Conservation (phyloP, 2,113 vertebrate species). For the Delphinus delphis region DNA sequence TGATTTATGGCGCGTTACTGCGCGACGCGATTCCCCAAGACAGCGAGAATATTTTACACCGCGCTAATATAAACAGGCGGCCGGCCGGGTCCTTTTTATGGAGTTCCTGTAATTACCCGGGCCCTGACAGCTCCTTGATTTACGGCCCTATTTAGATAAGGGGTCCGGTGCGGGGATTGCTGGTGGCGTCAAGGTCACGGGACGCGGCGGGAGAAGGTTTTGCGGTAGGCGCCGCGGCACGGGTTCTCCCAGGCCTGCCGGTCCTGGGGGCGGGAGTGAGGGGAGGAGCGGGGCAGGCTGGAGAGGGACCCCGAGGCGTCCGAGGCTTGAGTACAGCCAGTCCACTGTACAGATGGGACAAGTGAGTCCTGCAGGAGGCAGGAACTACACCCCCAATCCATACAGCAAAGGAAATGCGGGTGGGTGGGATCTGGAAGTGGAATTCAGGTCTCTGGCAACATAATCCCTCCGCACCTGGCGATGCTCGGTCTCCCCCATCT, state of each 20-base stretch:
- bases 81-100: constrained; percentile 92
- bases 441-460: background rate
- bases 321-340: background rate
- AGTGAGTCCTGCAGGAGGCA: constrained; percentile 27
- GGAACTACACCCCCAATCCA: background rate
- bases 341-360: background rate
- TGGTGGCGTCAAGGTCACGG: constrained; percentile 92
- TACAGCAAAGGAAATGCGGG: background rate
- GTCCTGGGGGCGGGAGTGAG: background rate
- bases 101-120: constrained; percentile 90
- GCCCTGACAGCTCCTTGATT: constrained; percentile 92
- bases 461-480: background rate
- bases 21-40: constrained; percentile 85
- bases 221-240: constrained; percentile 80
- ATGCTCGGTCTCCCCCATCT: background rate
- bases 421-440: background rate
- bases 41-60: constrained; percentile 88
- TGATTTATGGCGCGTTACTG: constrained; percentile 84
- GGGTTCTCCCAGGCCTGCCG: constrained; percentile 2
- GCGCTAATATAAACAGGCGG: constrained; percentile 91
- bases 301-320: background rate
- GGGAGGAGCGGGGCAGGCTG: background rate
- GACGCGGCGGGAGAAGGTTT: constrained; percentile 86
- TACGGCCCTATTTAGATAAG: constrained; percentile 97
- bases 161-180: constrained; percentile 86